These are phyloP conservation scores for Campoletis raptor DNA, from an alignment of 2,888 invertebrate genomes.

Conservation along the genomic window DNA sequence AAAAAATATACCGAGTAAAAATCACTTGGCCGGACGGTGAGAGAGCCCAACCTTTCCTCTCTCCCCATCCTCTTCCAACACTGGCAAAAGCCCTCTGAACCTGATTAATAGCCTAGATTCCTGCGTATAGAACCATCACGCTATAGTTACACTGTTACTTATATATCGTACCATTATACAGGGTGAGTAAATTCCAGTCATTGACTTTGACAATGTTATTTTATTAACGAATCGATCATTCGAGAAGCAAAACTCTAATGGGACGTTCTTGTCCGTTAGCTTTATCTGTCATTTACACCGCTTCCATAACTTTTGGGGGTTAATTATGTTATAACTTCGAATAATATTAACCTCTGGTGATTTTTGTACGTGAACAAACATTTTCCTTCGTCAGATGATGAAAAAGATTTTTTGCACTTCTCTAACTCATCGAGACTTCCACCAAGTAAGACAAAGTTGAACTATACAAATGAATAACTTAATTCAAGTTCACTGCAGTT, in stretches of 20 bases:
- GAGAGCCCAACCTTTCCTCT: slow-evolving; percentile 32
- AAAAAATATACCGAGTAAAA: slow-evolving; percentile 67
- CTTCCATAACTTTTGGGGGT: no score
- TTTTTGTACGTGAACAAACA: no score
- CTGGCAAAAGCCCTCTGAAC: slow-evolving; percentile 65
- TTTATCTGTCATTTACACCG: no score
- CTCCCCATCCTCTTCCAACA: slow-evolving; percentile 41
- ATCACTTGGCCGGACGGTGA: slow-evolving; percentile 67
- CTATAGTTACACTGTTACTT: slow-evolving; percentile 5
- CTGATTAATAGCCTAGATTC: slow-evolving; percentile 71
- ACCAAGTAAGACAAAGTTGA: no score
- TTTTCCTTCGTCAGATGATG: no score
- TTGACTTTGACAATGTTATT: neutral
- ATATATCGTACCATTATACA: slow-evolving; percentile 11
- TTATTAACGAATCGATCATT: neutral
- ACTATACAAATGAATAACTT: no score
- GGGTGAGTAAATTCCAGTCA: slow-evolving; percentile 19
- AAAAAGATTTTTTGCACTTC: no score
- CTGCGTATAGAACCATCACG: slow-evolving; percentile 51
- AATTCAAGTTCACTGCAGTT: no score
- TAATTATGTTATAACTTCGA: no score
- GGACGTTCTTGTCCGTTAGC: neutral
- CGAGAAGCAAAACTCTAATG: neutral
- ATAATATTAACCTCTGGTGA: no score
- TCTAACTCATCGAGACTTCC: no score